Evolutionary conservation across 1,140 invertebrate genomes (phyloP).

Genomic region (Calephelis virginiensis): DNA sequence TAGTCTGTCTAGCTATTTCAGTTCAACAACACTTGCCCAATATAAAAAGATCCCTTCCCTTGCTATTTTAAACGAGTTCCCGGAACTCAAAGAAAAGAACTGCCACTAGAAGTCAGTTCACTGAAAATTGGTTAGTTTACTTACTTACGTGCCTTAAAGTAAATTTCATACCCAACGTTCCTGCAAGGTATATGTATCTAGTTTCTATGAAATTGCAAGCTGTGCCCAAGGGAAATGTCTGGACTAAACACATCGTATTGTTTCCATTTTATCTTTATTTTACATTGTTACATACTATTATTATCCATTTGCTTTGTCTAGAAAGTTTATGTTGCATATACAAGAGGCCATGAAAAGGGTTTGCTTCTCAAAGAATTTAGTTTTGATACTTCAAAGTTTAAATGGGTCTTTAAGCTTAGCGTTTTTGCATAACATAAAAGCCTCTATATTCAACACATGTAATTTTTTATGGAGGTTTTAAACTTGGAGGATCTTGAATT

Average conservation of each 20-base stretch:
- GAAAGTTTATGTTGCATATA: constrained; percentile 45
- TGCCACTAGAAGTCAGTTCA: constrained; percentile 38
- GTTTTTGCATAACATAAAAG: no score
- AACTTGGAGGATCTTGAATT: no score
- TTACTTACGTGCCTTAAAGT: constrained; percentile 29
- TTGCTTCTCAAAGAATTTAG: constrained; percentile 1
- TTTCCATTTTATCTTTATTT: constrained; percentile 56
- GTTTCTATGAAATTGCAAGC: constrained; percentile 71
- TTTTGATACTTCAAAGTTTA: neutral
- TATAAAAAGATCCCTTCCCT: constrained; percentile 32
- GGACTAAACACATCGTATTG: constrained; percentile 67
- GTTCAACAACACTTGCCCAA: constrained; percentile 48
- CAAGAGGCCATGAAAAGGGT: constrained; percentile 22
- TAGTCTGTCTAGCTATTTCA: constrained; percentile 68
- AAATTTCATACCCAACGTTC: constrained; percentile 25
- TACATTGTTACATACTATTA: constrained; percentile 41
- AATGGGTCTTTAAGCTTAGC: no score
- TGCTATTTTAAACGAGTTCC: constrained; percentile 6
- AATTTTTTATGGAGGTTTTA: no score
- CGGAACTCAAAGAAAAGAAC: constrained; percentile 24
- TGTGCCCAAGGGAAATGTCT: constrained; percentile 63
- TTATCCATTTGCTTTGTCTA: constrained; percentile 38
- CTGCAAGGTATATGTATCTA: constrained; percentile 37
- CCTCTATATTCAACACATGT: no score
- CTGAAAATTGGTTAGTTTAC: constrained; percentile 41